Evolutionary conservation across 2,888 invertebrate genomes (phyloP).

Genomic region (Acrobasis repandana): DNA sequence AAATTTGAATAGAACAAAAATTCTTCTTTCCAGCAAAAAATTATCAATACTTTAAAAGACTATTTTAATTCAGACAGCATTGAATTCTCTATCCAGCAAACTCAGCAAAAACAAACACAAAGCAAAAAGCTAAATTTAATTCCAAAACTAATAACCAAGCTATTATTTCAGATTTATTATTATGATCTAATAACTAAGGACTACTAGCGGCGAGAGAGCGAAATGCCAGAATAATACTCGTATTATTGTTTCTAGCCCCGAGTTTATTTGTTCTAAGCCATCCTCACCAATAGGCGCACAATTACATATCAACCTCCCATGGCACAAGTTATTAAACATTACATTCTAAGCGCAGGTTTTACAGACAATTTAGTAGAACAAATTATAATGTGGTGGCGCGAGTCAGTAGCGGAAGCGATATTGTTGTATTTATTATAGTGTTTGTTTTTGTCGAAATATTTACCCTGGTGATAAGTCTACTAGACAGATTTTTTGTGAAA

Average conservation of each 20-base stretch:
- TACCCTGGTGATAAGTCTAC: too few relatives aligned
- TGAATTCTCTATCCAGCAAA: too few relatives aligned
- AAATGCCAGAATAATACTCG: conserved; percentile 16
- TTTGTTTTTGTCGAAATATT: not conserved
- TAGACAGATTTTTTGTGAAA: too few relatives aligned
- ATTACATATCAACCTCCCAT: conserved; percentile 71
- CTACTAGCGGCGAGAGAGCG: conserved; percentile 1
- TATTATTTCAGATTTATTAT: not conserved
- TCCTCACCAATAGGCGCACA: conserved; percentile 54
- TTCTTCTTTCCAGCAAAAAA: too few relatives aligned
- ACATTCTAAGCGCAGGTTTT: conserved; percentile 73
- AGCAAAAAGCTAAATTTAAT: too few relatives aligned
- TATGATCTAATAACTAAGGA: conserved; percentile 10
- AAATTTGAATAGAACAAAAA: too few relatives aligned
- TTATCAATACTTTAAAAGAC: too few relatives aligned
- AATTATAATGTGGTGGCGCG: conserved; percentile 58
- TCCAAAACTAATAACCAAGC: not conserved
- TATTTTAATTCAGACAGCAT: too few relatives aligned
- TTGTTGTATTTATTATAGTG: not conserved
- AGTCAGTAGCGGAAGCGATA: conserved; percentile 38
- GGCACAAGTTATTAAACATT: conserved; percentile 75
- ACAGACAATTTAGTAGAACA: conserved; percentile 79
- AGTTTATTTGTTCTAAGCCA: conserved; percentile 62
- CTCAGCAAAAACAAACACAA: too few relatives aligned
- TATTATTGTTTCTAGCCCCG: conserved; percentile 17